Conservation (phyloP, 2,797 vertebrate species). For the Typhlichthys eigenmanni region DNA sequence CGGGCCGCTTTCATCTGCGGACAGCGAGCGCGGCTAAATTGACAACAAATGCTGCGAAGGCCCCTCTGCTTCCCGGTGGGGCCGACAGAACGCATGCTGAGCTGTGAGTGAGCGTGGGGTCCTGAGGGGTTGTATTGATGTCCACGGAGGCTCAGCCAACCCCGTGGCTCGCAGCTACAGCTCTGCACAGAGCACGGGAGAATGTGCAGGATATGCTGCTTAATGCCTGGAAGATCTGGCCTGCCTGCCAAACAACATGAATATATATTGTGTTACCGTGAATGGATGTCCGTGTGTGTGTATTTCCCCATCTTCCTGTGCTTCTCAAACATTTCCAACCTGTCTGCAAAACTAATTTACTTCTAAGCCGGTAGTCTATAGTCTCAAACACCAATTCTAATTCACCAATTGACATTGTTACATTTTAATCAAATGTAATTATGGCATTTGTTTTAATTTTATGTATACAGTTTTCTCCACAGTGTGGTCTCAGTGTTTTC, state of each 20-base stretch:
- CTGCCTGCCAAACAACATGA: no score
- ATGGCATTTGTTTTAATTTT: no score
- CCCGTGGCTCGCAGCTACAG: neutral
- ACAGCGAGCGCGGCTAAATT: constrained; percentile 53
- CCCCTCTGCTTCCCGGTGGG: constrained; percentile 30
- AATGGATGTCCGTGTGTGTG: neutral
- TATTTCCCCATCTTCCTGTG: neutral
- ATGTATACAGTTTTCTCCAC: neutral
- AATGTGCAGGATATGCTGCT: no score
- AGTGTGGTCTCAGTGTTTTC: constrained; percentile 9
- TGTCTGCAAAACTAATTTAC: no score
- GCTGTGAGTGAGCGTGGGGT: constrained; percentile 25
- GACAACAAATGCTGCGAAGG: constrained; percentile 66
- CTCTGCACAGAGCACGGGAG: neutral
- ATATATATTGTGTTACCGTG: no score
- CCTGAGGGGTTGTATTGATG: constrained; percentile 31
- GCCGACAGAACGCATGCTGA: constrained; percentile 56
- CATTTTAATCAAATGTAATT: no score
- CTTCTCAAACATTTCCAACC: no score
- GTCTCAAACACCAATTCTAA: no score
- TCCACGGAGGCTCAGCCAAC: constrained; percentile 18
- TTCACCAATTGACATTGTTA: no score
- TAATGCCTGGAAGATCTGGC: no score
- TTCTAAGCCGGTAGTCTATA: no score
- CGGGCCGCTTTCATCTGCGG: constrained; percentile 51